Evolutionary conservation across 2,113 vertebrate species (phyloP).

Genomic region (Furnarius figulus): DNA sequence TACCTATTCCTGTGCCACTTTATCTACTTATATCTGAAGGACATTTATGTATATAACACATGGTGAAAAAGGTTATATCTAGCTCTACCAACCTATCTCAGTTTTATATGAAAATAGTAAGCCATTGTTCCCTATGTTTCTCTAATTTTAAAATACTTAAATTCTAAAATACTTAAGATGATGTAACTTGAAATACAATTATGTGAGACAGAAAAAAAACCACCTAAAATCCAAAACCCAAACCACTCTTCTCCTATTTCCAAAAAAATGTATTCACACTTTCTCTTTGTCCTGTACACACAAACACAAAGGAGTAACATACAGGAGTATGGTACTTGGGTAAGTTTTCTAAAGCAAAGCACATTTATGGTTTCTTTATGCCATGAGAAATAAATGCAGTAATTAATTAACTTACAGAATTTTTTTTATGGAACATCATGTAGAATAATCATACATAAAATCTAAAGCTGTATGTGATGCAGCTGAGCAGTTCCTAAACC

Average conservation of each 20-base stretch:
- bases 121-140: neutral
- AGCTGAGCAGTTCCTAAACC: neutral
- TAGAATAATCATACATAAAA: rapidly evolving
- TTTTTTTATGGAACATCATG: neutral
- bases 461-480: neutral
- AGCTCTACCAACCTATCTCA: neutral
- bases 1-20: neutral
- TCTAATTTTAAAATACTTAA: neutral
- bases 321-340: neutral
- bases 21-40: neutral
- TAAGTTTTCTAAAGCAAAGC: neutral
- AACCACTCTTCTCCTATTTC: neutral
- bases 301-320: neutral
- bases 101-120: neutral
- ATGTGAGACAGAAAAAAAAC: neutral
- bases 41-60: neutral
- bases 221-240: too few relatives aligned
- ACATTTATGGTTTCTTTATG: neutral
- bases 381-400: neutral
- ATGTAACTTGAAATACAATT: neutral
- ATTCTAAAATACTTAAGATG: neutral
- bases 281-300: neutral
- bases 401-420: neutral
- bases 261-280: neutral
- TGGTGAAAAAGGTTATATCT: neutral